phyloP scores from a whole-genome alignment of 2,888 invertebrate genomes.

The Oxytorus armatus region DNA sequence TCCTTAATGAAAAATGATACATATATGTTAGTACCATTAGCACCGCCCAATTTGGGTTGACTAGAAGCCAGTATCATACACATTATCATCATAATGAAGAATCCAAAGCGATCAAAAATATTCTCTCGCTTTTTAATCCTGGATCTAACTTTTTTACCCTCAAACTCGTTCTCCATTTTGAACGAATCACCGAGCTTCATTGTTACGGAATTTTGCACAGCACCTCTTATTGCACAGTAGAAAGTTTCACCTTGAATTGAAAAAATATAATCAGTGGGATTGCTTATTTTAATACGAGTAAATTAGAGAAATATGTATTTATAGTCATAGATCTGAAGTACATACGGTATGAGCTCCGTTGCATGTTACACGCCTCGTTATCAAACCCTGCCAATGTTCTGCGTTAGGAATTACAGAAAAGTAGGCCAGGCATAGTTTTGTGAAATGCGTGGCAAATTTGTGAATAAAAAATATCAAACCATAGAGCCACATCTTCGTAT shows the following conservation, averaged over 20 bases:
- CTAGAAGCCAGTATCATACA: constrained; percentile 81
- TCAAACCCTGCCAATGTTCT: constrained; percentile 28
- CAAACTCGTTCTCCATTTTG: constrained; percentile 30
- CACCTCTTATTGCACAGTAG: background rate
- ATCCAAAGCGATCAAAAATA: constrained; percentile 77
- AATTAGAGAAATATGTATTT: background rate
- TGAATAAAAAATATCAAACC: constrained; percentile 19
- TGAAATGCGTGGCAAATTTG: constrained; percentile 23
- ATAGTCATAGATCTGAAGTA: constrained; percentile 14
- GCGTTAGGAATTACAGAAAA: constrained; percentile 46
- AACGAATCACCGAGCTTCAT: constrained; percentile 5
- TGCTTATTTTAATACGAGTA: background rate
- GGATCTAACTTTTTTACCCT: constrained; percentile 22
- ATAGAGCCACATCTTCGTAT: background rate
- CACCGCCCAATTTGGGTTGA: constrained; percentile 79
- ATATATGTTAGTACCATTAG: constrained; percentile 72
- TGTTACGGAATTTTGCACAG: background rate
- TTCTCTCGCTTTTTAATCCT: constrained; percentile 50
- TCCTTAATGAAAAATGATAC: constrained; percentile 4
- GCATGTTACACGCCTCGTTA: background rate
- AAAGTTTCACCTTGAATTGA: constrained; percentile 44
- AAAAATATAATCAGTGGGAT: constrained; percentile 12
- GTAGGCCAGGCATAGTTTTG: constrained; percentile 42
- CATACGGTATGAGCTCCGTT: constrained; percentile 35
- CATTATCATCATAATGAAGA: constrained; percentile 79